phyloP scores from a whole-genome alignment of 35 echinoderm and acorn worm species.

The Apostichopus californicus region DNA sequence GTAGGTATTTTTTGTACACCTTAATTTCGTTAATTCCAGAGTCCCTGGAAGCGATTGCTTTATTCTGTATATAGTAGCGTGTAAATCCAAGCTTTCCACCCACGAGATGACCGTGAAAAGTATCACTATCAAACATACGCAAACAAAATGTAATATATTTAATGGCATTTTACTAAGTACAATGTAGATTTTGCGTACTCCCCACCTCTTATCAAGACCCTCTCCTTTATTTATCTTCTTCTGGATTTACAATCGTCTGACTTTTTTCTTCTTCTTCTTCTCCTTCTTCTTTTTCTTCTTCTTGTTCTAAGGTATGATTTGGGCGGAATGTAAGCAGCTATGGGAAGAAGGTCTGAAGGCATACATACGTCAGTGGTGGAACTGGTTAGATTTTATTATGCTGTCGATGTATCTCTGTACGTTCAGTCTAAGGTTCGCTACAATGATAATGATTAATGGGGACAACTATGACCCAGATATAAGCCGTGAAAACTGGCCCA shows the following conservation, averaged over 20 bases:
- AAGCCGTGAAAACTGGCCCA: constrained; percentile 54
- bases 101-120: too few species aligned
- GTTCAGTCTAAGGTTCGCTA: constrained; percentile 67
- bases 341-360: constrained; percentile 98
- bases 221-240: too few species aligned
- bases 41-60: too few species aligned
- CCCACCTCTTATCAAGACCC: too few species aligned
- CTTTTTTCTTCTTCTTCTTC: too few species aligned
- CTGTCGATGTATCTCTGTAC: constrained; percentile 86
- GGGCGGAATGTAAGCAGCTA: constrained; percentile 97
- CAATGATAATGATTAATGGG: constrained; percentile 50
- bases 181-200: too few species aligned
- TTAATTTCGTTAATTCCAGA: background rate
- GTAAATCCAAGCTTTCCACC: too few species aligned
- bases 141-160: too few species aligned
- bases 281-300: background rate
- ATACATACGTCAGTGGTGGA: constrained; percentile 99
- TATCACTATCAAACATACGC: too few species aligned
- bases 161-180: too few species aligned
- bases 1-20: constrained; percentile 35
- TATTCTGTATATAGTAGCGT: too few species aligned
- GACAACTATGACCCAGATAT: background rate
- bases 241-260: too few species aligned
- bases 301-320: constrained; percentile 78
- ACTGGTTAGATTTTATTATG: constrained; percentile 97